phyloP scores from a whole-genome alignment of 1,140 invertebrate genomes.

The Calliopsis andreniformis region DNA sequence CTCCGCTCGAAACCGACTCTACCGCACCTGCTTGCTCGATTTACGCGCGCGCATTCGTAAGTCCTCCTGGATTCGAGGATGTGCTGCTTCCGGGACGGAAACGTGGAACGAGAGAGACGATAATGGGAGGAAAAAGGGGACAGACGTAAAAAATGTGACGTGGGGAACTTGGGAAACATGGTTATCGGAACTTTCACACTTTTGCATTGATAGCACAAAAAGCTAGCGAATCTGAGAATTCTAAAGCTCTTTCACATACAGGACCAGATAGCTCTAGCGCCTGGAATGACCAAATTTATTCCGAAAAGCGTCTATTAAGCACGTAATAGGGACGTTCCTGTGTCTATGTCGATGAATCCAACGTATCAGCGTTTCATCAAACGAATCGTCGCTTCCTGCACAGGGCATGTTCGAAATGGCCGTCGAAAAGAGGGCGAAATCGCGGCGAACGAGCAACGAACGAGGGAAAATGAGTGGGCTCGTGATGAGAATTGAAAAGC shows the following conservation, averaged over 20 bases:
- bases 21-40: not conserved
- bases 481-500: conserved; percentile 46
- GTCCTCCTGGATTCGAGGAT: not conserved
- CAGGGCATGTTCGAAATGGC: not conserved
- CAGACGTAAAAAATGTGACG: not conserved
- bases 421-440: not conserved
- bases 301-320: too few species aligned
- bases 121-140: not conserved
- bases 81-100: not conserved
- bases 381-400: not conserved
- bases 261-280: too few species aligned
- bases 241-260: too few species aligned
- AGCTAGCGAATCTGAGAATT: too few species aligned
- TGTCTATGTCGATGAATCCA: not conserved
- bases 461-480: conserved; percentile 38
- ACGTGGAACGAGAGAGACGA: not conserved
- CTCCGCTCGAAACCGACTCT: not conserved
- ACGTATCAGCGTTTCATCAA: not conserved
- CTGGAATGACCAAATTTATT: too few species aligned
- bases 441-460: not conserved
- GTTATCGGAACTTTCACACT: too few species aligned
- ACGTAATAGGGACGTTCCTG: too few species aligned
- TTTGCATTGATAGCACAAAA: too few species aligned
- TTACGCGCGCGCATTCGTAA: not conserved
- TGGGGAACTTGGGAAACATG: not conserved